Evolutionary conservation across 1,140 invertebrate species (phyloP), one percentile per base, ranked within the genome.

Genomic region (Rhagoletis pomonella): DNA sequence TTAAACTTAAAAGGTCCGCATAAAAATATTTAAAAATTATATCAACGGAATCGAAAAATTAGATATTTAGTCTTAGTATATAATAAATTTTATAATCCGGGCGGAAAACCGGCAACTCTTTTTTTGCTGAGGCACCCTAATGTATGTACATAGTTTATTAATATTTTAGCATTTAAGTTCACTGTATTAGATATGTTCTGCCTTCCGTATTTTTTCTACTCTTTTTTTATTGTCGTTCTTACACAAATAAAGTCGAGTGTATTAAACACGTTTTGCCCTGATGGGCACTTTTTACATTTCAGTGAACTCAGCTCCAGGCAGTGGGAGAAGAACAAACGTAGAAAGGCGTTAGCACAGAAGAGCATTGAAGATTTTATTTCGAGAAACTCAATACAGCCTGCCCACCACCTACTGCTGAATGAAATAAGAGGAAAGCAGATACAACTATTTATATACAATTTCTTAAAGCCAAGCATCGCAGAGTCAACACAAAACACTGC

Each of bases 241-340:
- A 81, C 12, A 81, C 73, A 81, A 81, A 81, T 81, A 81, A 81
- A 55, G 73, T 81, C 73, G 73, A 81, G 73, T 81, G 73, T 81
- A 81, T 81, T 81, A 81, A 81, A 81, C 73, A 81, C 47, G 73
- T 81, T 81, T 81, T 55, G 47, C 73, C 47, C 73, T 81, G 50
- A 81, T 81, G 73, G 73, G 73, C 73, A 81, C 55, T 81, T 81
- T 81, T 81, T 55, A 55, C 19, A 81, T 81, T 81, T 81, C 73
- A 81, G 73, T 81, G 47, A 42, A 81, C 73, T 17, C 4, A 14
- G 60, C 60, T 9, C 1, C 1, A 14, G 60, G n/a, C 60, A 14
- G 12, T 14, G 17, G 7, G 12, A 14, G n/a, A 62, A 62, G 60
- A 14, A 29, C 29, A 29, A 29, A 62, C 9, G 60, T 62, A 62